Evolutionary conservation across 1,140 invertebrate species (phyloP).

Genomic region (Pentalonia nigronervosa): DNA sequence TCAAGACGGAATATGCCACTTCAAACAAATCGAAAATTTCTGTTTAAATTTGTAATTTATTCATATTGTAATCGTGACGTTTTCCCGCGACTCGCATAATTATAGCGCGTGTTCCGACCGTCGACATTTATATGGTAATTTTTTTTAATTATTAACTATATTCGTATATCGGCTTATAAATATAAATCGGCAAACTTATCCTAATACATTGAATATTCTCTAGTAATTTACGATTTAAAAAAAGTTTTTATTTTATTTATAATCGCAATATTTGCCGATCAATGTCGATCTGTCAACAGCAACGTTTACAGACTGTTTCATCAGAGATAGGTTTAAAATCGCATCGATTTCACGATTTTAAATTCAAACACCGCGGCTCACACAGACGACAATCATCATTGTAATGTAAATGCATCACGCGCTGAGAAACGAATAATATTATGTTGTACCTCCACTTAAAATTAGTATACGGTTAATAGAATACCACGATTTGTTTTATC

Average conservation of each 20-base stretch:
- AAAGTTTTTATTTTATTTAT: not conserved
- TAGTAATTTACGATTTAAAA: not conserved
- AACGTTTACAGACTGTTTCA: too few relatives aligned
- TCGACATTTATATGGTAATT: not conserved
- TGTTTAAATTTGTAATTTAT: not conserved
- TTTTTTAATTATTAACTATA: not conserved
- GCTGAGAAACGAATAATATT: not conserved
- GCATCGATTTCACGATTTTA: not conserved
- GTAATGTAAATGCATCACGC: not conserved
- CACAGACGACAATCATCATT: not conserved
- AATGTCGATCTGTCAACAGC: not conserved
- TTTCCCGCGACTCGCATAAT: not conserved
- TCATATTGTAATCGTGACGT: not conserved
- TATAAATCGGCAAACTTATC: not conserved
- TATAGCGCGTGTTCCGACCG: not conserved
- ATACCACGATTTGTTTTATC: not conserved
- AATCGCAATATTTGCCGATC: not conserved
- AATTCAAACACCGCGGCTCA: not conserved
- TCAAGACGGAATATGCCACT: not conserved
- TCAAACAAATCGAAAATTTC: not conserved
- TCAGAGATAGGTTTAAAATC: too few relatives aligned
- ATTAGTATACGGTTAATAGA: not conserved
- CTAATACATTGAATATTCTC: not conserved
- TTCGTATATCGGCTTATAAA: not conserved
- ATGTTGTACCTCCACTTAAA: not conserved